Base-by-base conservation (phyloP, 2,888 invertebrate genomes). In the Drepanosiphum platanoidis region DNA sequence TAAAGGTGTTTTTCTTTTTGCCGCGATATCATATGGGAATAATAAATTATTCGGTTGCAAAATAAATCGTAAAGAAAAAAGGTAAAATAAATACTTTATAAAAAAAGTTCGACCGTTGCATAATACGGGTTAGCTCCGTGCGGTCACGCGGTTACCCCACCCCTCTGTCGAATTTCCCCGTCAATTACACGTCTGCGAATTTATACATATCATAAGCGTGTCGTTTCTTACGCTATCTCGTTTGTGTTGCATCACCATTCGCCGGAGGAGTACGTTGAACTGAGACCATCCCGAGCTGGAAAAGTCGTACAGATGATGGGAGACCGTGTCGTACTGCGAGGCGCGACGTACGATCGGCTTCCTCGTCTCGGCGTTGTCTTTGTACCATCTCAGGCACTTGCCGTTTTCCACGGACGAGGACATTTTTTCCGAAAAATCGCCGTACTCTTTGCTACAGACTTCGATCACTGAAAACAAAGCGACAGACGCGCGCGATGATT, bases 381-480 rank as follows among this genome's bases (percentile, higher is more conserved):
- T 86, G 36, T 58, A 87, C 93, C 93, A 94, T 18, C 90, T 89
- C 52, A 91, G 90, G 87, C 91, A 90, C 87, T 91, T 91, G 0
- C 94, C 94, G 89, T 94, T 94, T 79, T 94, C 93, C 0, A 94
- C 91, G 0, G 92, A 92, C 8, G 92, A 89, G 0, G 94, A 92
- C 94, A 96, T 94, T 88, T 90, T 91, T 32, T 94, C 93, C 3
- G 93, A 91, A 88, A 92, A 93, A 0, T 88, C 87, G 2, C 96
- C 96, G 88, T 96, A 96, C 90, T 96, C 96, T 0, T 94, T 94
- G 86, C 94, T 93, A 3, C 95, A 94, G 9, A 95, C 93, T 91
- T 96, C 96, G 87, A 96, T 94, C 86, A 95, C 95, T 95, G 89
- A 7, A 77, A 13, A 18, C 30, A 36, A 66, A n/a, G 30, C 27